These are phyloP conservation scores for Notodonta ziczac DNA, from an alignment of 2,888 invertebrate species.

Conservation along the genomic window DNA sequence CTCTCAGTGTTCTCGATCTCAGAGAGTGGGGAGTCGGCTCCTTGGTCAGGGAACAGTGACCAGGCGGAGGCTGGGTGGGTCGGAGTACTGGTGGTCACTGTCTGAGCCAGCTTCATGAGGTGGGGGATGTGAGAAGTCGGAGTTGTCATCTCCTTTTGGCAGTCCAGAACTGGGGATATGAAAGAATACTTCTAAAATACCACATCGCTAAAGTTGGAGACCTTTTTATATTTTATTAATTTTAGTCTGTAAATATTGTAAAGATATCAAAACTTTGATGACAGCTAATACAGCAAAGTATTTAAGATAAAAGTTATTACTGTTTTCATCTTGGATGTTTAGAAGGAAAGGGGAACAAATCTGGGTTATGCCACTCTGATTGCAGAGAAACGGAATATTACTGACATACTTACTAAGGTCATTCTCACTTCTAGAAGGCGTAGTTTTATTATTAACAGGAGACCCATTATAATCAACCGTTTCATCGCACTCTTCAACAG, in stretches of 20 bases:
- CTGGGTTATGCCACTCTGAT: neutral
- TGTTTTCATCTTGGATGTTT: too few relatives aligned
- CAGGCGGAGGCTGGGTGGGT: slow-evolving; percentile 68
- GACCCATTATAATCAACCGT: slow-evolving; percentile 44
- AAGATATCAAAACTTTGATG: too few relatives aligned
- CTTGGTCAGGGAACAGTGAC: slow-evolving; percentile 69
- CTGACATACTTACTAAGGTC: slow-evolving; percentile 45
- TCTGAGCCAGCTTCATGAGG: slow-evolving; percentile 59
- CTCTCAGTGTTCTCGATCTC: slow-evolving; percentile 75
- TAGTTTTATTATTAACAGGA: slow-evolving; percentile 46
- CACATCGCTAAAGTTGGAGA: too few relatives aligned
- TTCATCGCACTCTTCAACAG: slow-evolving; percentile 60
- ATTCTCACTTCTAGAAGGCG: slow-evolving; percentile 55
- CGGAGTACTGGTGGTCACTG: slow-evolving; percentile 75
- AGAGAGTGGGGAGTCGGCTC: slow-evolving; percentile 74
- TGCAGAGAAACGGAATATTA: neutral
- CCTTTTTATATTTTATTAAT: too few relatives aligned
- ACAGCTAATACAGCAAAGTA: too few relatives aligned
- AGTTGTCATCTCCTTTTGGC: slow-evolving; percentile 64
- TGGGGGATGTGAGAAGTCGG: slow-evolving; percentile 68
- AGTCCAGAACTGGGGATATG: slow-evolving; percentile 44
- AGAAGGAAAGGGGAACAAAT: too few relatives aligned
- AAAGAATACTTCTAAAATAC: too few relatives aligned
- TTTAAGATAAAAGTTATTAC: too few relatives aligned
- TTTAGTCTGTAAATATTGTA: too few relatives aligned